Base-by-base conservation (phyloP, 2,888 invertebrate species). In the Geotrupes spiniger region DNA sequence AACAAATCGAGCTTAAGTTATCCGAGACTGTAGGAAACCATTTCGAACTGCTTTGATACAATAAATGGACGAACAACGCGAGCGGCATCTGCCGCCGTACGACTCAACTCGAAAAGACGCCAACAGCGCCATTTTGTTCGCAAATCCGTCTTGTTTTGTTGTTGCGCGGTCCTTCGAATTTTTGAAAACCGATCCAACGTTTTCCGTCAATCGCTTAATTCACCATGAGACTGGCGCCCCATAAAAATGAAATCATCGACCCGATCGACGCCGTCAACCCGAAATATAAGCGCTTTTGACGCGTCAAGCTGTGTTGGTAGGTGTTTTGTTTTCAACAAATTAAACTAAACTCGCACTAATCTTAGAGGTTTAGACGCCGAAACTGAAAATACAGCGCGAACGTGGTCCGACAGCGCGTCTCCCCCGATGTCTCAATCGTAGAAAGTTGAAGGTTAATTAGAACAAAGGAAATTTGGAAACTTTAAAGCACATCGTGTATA, bases 81-180 rank as follows among this genome's bases (percentile, higher is more conserved):
- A 21, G 6, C 21, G 21, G 21, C 6, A 3, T 4, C 21, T 21
- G 6, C 21, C 21, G 21, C 21, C 21, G 3, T 6, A 3, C 37
- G 11, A 11, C 14, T 2, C 15, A 5, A 12, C 5, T 21, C 21
- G 6, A 21, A 21, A 3, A 21, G 51, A 47, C 42, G 40, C 43
- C 38, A 40, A 46, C 47, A 51, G 45, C 51, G 51, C 51, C 51
- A 51, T 51, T 47, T 51, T 51, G 47, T 42, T 28, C 5, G 28
- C 31, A 17, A 47, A 47, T 29, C 44, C 27, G 42, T 36, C 29
- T 36, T 33, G 25, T 28, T 33, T 39, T 9, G 36, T 25, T 17
- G 41, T 36, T 21, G 36, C 39, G 41, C 49, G 49, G 26, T 33
- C 45, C 31, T 42, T 45, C 42, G 41, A 3, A 4, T 4, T 47